phyloP scores from a whole-genome alignment of 1,140 invertebrate genomes.

The Lordiphosa clarofinis region DNA sequence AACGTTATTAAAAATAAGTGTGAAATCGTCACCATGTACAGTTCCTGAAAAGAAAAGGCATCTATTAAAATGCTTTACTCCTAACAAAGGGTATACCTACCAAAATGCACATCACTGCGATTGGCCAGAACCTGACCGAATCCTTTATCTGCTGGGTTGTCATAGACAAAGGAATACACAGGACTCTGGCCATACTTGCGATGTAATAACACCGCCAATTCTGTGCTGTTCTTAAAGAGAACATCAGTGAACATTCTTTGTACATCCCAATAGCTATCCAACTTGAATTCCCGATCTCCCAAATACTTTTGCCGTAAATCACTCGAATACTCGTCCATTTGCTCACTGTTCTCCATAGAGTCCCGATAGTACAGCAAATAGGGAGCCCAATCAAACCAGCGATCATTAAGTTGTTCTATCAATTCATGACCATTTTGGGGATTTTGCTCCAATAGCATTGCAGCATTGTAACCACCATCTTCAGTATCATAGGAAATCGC shows the following conservation, averaged over 20 bases:
- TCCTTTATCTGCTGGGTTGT: conserved; percentile 47
- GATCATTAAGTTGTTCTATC: conserved; percentile 39
- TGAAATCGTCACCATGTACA: conserved; percentile 54
- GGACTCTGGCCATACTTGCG: conserved; percentile 26
- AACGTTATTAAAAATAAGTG: conserved; percentile 36
- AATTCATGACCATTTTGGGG: conserved; percentile 5
- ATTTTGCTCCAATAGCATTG: conserved; percentile 39
- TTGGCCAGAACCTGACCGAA: conserved; percentile 23
- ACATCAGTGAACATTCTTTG: conserved; percentile 54
- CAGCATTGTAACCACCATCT: conserved; percentile 82
- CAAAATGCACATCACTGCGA: conserved; percentile 41
- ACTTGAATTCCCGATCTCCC: conserved; percentile 27
- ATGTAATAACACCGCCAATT: conserved; percentile 37
- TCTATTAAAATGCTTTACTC: neutral
- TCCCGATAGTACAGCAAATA: conserved; percentile 47
- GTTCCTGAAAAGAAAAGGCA: conserved; percentile 28
- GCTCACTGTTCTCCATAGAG: conserved; percentile 19
- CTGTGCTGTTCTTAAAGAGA: conserved; percentile 46
- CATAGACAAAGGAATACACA: conserved; percentile 48
- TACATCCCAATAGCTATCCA: conserved; percentile 37
- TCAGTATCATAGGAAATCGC: conserved; percentile 80
- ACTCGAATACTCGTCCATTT: conserved; percentile 40
- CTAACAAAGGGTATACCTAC: conserved; percentile 13
- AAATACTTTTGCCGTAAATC: conserved; percentile 40
- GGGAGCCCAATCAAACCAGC: conserved; percentile 47